Evolutionary conservation across 2,113 vertebrate species (phyloP), one percentile per base, ranked within the genome.

Genomic region (Ceyx margarethae): DNA sequence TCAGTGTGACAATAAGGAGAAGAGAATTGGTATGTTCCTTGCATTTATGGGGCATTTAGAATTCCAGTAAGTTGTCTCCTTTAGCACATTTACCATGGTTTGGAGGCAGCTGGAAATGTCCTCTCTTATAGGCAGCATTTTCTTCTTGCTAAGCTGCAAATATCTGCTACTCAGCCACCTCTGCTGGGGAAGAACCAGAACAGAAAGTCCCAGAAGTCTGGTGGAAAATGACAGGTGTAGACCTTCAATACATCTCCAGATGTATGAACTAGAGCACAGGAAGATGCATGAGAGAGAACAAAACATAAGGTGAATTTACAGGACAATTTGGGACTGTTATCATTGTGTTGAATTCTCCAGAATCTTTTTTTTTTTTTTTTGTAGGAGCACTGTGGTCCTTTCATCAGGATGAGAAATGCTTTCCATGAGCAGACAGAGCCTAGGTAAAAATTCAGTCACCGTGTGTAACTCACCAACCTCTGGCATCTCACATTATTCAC

Each of bases 61-160:
- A 85, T 87, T 91, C 68, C 62, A 51, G 46, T 85, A 93, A 51
- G 46, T 91, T 85, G 20, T 48, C 18, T 90, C 43, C 60, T 95
- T 51, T 35, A 76, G 85, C 72, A 87, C 18, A n/a, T 72, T 82
- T 79, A 29, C 58, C 29, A 62, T 51, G 43, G 28, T 64, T 87
- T 87, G 68, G 60, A 95, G 33, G 20, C 60, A 85, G 56, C 73
- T 89, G 57, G 22, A 67, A 91, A 77, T 37, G 22, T 77, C 81
- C 62, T 81, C 33, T 89, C 31, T 76, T 4, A 0, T 2, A 45
- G 40, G 53, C 53, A 81, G 84, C 67, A 79, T 75, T 61, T 82
- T 94, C 62, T 79, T 42, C 85, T 73, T 89, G 45, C 58, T 75
- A 76, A 87, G 9, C 42, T 73, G 54, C 77, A 89, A 85, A 68